These are phyloP conservation scores for Folsomia candida DNA, from an alignment of 2,888 invertebrate species.

Conservation along the genomic window DNA sequence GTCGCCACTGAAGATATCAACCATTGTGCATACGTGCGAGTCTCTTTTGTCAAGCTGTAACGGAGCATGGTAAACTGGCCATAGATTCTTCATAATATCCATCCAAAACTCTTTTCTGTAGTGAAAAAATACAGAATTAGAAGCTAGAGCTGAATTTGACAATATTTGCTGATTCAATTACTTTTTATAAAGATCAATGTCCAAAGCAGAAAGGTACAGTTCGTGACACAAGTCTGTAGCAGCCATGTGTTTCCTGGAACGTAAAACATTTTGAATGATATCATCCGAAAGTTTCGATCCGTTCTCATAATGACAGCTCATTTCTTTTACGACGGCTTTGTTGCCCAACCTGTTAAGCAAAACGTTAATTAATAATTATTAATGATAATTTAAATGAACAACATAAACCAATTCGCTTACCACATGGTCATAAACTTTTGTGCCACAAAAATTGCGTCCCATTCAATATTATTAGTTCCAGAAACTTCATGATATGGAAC, in stretches of 20 bases:
- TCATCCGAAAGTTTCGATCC: constrained; percentile 69
- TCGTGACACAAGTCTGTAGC: constrained; percentile 76
- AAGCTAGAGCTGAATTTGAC: neutral
- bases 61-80: constrained; percentile 72
- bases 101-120: constrained; percentile 74
- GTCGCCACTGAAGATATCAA: constrained; percentile 76
- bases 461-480: constrained; percentile 83
- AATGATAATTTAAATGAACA: neutral
- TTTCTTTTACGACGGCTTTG: constrained; percentile 37
- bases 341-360: constrained; percentile 43
- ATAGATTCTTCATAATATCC: constrained; percentile 71
- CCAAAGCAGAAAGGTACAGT: constrained; percentile 76
- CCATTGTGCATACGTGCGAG: constrained; percentile 80
- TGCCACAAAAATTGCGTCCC: constrained; percentile 85
- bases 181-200: constrained; percentile 76
- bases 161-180: too few relatives aligned
- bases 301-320: constrained; percentile 64
- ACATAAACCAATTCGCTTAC: constrained; percentile 52
- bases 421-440: constrained; percentile 80
- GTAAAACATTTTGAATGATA: constrained; percentile 63
- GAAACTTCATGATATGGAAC: constrained; percentile 79
- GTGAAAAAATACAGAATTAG: constrained; percentile 28
- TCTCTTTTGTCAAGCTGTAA: constrained; percentile 75
- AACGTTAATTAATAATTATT: neutral
- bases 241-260: constrained; percentile 70